Conservation (phyloP, 2,888 invertebrate species). For the Drosophila stalkeri region DNA sequence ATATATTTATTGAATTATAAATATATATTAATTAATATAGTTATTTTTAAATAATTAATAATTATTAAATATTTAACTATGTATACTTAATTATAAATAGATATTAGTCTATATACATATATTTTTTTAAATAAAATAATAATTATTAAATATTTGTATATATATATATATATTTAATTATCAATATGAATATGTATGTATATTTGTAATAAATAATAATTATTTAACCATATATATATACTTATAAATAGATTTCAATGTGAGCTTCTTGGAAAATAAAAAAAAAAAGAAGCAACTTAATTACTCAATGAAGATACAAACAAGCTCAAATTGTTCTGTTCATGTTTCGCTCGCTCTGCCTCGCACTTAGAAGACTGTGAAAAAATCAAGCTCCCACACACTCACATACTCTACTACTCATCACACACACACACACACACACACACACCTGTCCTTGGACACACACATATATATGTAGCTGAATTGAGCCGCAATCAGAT, state of each 20-base stretch:
- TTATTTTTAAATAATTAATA: too few species aligned
- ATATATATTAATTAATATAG: too few species aligned
- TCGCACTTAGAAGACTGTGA: neutral
- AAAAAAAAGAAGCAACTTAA: conserved; percentile 1
- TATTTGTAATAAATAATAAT: neutral
- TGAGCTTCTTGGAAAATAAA: neutral
- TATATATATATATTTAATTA: neutral
- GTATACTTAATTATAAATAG: too few species aligned
- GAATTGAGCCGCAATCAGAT: conserved; percentile 60
- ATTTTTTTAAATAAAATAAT: too few species aligned
- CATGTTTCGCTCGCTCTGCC: neutral
- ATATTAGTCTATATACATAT: too few species aligned
- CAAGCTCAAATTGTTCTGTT: neutral
- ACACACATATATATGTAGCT: neutral
- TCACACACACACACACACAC: conserved; percentile 4
- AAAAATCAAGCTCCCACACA: conserved; percentile 18
- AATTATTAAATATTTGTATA: neutral
- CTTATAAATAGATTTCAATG: neutral
- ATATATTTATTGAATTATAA: too few species aligned
- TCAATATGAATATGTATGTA: too few species aligned
- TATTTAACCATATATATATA: neutral
- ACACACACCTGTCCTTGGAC: neutral
- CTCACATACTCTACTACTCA: neutral
- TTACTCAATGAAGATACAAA: neutral
- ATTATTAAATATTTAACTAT: too few species aligned